Conservation (phyloP, 2,888 invertebrate species). For the Drosophila mercatorum region DNA sequence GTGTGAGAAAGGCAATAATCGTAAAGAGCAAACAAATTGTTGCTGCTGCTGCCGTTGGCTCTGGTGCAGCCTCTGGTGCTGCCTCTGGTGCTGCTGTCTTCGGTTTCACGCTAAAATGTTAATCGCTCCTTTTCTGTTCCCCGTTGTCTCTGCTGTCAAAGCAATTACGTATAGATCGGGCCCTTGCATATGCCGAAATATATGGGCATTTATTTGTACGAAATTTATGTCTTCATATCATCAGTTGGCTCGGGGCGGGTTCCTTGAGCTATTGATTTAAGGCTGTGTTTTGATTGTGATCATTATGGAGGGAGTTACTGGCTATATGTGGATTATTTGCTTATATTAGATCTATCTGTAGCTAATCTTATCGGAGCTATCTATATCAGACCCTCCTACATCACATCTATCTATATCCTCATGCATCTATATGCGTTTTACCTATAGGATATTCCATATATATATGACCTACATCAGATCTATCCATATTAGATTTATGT, state of each 20-base stretch:
- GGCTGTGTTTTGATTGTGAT: background rate
- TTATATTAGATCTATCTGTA: no score
- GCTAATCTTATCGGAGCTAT: no score
- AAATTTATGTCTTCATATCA: slow-evolving; percentile 7
- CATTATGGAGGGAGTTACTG: background rate
- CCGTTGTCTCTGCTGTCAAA: slow-evolving; percentile 31
- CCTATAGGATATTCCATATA: no score
- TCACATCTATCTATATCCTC: background rate
- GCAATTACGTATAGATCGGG: slow-evolving; percentile 52
- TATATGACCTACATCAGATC: background rate
- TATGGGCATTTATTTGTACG: slow-evolving; percentile 5
- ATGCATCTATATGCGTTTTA: no score
- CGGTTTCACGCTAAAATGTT: slow-evolving; percentile 74
- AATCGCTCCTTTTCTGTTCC: slow-evolving; percentile 66
- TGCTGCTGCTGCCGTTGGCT: slow-evolving; percentile 50
- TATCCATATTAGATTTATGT: background rate
- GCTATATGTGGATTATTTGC: background rate
- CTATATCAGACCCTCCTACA: background rate
- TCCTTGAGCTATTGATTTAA: background rate
- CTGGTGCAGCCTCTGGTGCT: slow-evolving; percentile 24
- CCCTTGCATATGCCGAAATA: background rate
- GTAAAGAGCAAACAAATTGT: slow-evolving; percentile 82
- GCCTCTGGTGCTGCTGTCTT: slow-evolving; percentile 38
- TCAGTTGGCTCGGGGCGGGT: background rate
- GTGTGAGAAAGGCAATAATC: slow-evolving; percentile 83